Percentiles rank a stretch among this genome's conserved stretches.
phyloP scores from a whole-genome alignment of 2,797 vertebrate genomes.

The Cirrhinus molitorella region DNA sequence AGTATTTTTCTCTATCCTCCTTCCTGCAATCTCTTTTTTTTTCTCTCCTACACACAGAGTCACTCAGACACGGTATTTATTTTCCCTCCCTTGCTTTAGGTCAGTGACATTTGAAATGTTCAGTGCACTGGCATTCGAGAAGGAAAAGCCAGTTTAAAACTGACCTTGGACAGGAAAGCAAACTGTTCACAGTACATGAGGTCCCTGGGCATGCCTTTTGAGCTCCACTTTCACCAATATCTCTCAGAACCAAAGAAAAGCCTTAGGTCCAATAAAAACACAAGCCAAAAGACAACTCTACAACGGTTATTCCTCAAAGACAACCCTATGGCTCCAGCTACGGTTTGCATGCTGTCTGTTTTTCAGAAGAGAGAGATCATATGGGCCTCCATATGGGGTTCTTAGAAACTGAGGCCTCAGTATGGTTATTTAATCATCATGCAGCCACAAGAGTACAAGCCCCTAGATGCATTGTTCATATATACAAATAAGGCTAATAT shows the following conservation, averaged over 20 bases:
- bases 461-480: constrained; percentile 15
- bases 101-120: constrained; percentile 52
- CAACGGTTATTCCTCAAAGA: constrained; percentile 11
- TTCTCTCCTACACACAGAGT: constrained; percentile 1
- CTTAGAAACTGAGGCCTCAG: not conserved
- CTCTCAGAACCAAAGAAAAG: constrained; percentile 25
- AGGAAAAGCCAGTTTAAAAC: constrained; percentile 56
- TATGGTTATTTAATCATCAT: constrained; percentile 24
- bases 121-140: constrained; percentile 59
- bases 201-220: constrained; percentile 17
- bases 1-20: not conserved
- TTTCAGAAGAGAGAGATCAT: not conserved
- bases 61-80: constrained; percentile 40
- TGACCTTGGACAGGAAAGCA: constrained; percentile 51
- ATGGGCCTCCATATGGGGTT: constrained; percentile 5
- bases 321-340: constrained; percentile 4
- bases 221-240: constrained; percentile 14
- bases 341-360: not conserved
- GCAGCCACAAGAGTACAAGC: not conserved
- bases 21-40: not conserved
- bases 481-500: constrained; percentile 33
- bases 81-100: constrained; percentile 67
- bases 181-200: constrained; percentile 38
- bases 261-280: constrained; percentile 26
- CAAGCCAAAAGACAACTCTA: constrained; percentile 13